Evolutionary conservation across 2,113 vertebrate species (phyloP), one percentile per base, ranked within the genome.

Genomic region (Semicossyphus pulcher): DNA sequence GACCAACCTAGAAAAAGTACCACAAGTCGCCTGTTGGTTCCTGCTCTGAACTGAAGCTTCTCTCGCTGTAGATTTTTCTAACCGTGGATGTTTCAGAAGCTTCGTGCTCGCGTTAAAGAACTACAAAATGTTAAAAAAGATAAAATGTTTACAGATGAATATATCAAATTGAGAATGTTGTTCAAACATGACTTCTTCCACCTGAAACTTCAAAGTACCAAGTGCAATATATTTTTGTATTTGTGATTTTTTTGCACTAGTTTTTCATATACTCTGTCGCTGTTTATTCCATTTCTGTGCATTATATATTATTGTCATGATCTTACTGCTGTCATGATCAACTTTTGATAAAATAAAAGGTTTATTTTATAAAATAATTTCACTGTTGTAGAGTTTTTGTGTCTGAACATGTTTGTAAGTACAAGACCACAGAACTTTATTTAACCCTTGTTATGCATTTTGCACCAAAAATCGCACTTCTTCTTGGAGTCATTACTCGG

Each of bases 161-260:
- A 68, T 75, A 72, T 83, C 57, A 64, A 39, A 76, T 52, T 37
- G 39, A 81, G 84, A 85, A 83, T 89, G 88, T 90, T 85, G 52
- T 68, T 86, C 65, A 86, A 84, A 88, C 61, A 64, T 42, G 44
- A 84, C 45, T 85, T 87, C 87, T 83, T 87, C 88, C 85, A 85
- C 79, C 79, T 82, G 78, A 76, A 70, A 68, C 52, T 84, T 86
- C 69, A 82, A 65, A 82, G 39, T 42, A 42, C 39, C 39, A 42
- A 42, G 91, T 92, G 90, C 88, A 92, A 92, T 91, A 92, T 92
- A 87, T 91, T 92, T 91, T 91, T 89, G 61, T 88, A 86, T 84
- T 60, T 86, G 49, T 83, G 36, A 75, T 78, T 76, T 76, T 81
- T 88, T 82, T 88, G 88, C 89, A 89, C 88, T 89, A 83, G 66